A percentile compares a stretch with the other conserved stretches of the same genome.
Evolutionary conservation across 2,797 vertebrate species (phyloP).

Genomic region (Pagetopsis macropterus): DNA sequence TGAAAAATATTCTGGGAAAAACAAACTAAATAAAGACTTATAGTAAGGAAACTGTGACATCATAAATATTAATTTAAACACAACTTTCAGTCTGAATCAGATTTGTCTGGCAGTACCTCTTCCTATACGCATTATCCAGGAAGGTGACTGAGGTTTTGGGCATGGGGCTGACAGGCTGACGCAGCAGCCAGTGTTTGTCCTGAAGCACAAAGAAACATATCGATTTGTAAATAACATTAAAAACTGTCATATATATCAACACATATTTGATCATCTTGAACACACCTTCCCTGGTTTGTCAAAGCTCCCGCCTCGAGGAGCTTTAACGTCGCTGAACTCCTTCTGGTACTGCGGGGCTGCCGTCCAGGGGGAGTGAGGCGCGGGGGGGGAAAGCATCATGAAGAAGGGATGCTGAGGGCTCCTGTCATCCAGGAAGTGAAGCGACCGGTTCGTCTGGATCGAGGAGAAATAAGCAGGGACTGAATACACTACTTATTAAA

Average conservation of each 20-base stretch:
- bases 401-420: slow-evolving; percentile 82
- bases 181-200: slow-evolving; percentile 88
- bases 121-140: slow-evolving; percentile 82
- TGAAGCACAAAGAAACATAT: slow-evolving; percentile 35
- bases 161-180: slow-evolving; percentile 85
- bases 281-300: slow-evolving; percentile 81
- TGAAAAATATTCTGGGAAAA: too few relatives aligned
- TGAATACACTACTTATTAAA: not conserved
- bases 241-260: not conserved
- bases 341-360: slow-evolving; percentile 83
- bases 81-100: not conserved
- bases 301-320: slow-evolving; percentile 85
- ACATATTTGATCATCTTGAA: fast-evolving
- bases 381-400: slow-evolving; percentile 83
- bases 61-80: too few relatives aligned
- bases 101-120: slow-evolving; percentile 61
- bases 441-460: slow-evolving; percentile 79
- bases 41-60: too few relatives aligned
- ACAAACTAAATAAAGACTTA: too few relatives aligned
- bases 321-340: slow-evolving; percentile 72
- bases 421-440: slow-evolving; percentile 78
- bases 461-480: not conserved
- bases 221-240: not conserved
- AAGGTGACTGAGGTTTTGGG: slow-evolving; percentile 72
- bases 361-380: slow-evolving; percentile 85